Evolutionary conservation across 2,113 vertebrate species (phyloP), one percentile per base, ranked within the genome.

Genomic region (Rallus limicola): DNA sequence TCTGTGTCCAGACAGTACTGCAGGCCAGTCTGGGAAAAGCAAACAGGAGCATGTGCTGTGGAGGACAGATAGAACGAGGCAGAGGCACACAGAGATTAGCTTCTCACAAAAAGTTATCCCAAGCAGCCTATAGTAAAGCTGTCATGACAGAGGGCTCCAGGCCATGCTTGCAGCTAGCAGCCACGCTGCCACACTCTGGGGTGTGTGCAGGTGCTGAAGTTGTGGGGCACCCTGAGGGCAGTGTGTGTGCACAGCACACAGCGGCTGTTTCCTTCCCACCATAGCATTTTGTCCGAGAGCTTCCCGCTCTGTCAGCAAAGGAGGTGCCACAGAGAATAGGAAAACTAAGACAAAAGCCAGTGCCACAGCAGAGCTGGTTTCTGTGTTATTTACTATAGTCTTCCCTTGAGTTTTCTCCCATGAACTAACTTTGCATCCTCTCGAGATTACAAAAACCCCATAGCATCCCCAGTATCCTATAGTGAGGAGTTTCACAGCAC

Each of bases 131-230:
- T 31, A 72, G 63, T 34, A 52, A 68, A 68, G 25, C 31, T 79
- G 70, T n/a, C 31, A 10, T 1, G 29, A 60, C 13, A 21, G 52
- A 63, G 67, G 76, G 72, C 31, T 4, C 2, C 1, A 55, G 75
- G 38, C 16, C 10, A 5, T 44, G 67, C 38, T 42, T 0, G 0
- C 48, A 40, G 75, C 52, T 44, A 24, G 60, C 75, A 55, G 62
- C 70, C 29, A 16, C 1, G 2, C 72, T 25, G 48, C 40, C 1
- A 1, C 3, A 20, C 40, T 26, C 31, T 6, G 14, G 6, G n/a
- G 26, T 0, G 0, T 2, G n/a, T 67, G 42, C 36, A 72, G 13
- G 13, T 3, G 1, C 31, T 6, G 15, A 1, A 29, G 21, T 2
- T n/a, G n/a, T 0, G 5, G 38, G 15, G n/a, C 58, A n/a, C 40